phyloP scores from a whole-genome alignment of 2,888 invertebrate genomes.

The Oscheius myriophilus region DNA sequence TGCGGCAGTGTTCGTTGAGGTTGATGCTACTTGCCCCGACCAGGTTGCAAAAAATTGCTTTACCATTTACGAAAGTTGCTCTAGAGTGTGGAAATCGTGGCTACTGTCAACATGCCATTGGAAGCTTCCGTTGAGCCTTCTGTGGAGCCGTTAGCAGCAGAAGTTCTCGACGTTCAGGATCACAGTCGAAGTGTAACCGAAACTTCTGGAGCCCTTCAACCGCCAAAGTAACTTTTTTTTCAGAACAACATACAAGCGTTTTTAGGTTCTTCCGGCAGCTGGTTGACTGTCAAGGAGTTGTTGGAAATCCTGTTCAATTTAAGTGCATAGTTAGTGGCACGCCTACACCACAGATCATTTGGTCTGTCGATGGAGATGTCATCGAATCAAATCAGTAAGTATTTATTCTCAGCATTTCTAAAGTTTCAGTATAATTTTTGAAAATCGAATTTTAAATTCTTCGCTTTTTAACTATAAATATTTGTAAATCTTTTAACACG shows the following conservation, averaged over 20 bases:
- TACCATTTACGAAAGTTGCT: no score
- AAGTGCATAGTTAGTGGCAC: conserved; percentile 71
- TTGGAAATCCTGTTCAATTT: conserved; percentile 55
- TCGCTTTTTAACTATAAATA: no score
- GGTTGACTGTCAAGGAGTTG: conserved; percentile 38
- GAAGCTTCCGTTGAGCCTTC: conserved; percentile 32
- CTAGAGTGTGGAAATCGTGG: conserved; percentile 54
- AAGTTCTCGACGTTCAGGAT: conserved; percentile 30
- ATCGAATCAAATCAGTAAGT: conserved; percentile 60
- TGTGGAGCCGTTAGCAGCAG: conserved; percentile 12
- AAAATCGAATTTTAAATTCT: no score
- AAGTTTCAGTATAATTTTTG: neutral
- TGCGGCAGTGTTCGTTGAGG: conserved; percentile 58
- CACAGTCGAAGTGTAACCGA: conserved; percentile 43
- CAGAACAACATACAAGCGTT: neutral
- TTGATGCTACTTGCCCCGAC: conserved; percentile 58
- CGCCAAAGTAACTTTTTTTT: conserved; percentile 36
- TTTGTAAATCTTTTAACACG: no score
- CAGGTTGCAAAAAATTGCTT: no score
- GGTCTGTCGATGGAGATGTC: conserved; percentile 68
- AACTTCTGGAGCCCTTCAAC: conserved; percentile 48
- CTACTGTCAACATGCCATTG: conserved; percentile 50
- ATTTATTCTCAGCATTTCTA: neutral
- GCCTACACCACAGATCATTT: conserved; percentile 71
- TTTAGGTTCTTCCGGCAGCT: conserved; percentile 46